Evolutionary conservation across 2,888 invertebrate species (phyloP).

Genomic region (Agrotis ipsilon): DNA sequence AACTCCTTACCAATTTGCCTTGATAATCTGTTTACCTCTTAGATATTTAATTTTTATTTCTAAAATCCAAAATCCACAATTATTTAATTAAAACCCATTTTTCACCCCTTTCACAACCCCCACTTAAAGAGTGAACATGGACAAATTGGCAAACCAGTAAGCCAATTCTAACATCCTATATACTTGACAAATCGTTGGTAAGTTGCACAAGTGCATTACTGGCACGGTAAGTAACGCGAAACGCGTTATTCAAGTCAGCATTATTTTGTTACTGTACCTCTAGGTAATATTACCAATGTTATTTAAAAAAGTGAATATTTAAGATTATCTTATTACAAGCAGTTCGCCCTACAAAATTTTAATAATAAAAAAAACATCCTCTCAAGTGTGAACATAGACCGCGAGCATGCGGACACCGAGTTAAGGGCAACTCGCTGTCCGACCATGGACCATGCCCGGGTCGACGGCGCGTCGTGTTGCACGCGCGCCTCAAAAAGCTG

Average conservation of each 20-base stretch:
- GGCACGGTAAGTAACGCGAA: slow-evolving; percentile 37
- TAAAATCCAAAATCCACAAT: slow-evolving; percentile 6
- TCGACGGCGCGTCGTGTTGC: no score
- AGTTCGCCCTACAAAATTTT: no score
- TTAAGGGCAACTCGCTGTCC: no score
- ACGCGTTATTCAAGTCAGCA: slow-evolving; percentile 35
- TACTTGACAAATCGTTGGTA: slow-evolving; percentile 42
- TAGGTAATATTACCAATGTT: no score
- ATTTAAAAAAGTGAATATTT: no score
- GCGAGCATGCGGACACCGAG: no score
- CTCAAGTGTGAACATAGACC: no score
- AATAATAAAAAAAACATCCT: no score
- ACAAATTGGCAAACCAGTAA: slow-evolving; percentile 37
- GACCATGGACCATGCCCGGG: no score
- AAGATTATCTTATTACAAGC: no score
- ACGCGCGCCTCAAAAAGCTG: no score
- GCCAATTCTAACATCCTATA: slow-evolving; percentile 47
- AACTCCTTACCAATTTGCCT: background rate
- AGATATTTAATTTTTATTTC: background rate
- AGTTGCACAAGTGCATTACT: slow-evolving; percentile 49
- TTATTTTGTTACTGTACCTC: no score
- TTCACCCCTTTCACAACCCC: slow-evolving; percentile 17
- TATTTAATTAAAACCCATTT: slow-evolving; percentile 15
- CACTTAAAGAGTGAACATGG: slow-evolving; percentile 22
- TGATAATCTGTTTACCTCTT: background rate